Conservation (phyloP, 2,797 vertebrate genomes). For the Tenualosa ilisha region DNA sequence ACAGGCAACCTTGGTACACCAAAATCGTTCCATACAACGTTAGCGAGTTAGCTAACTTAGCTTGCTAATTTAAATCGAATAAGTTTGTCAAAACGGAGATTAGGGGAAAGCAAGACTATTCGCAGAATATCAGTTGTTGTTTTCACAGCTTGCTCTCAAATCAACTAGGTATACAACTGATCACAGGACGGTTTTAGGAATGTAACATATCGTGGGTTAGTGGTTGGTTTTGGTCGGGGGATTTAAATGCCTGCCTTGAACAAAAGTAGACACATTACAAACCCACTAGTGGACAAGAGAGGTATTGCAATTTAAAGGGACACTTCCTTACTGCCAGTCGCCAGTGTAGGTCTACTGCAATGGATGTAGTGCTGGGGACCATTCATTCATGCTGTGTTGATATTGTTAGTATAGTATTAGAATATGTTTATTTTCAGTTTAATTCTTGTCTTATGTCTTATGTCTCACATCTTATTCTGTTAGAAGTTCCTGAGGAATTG, state of each 20-base stretch:
- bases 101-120: not conserved
- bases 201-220: not conserved
- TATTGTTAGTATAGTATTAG: not conserved
- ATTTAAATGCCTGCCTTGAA: constrained; percentile 22
- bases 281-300: constrained; percentile 44
- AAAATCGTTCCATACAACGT: not conserved
- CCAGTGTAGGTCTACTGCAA: not conserved
- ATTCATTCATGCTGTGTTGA: not conserved
- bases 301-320: constrained; percentile 55
- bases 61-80: constrained; percentile 8
- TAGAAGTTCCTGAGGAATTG: not conserved
- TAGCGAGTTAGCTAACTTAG: not conserved
- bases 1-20: not conserved
- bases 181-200: too few relatives aligned
- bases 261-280: constrained; percentile 21
- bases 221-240: not conserved
- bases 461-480: not conserved
- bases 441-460: too few relatives aligned
- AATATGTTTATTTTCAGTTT: not conserved
- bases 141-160: not conserved
- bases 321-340: not conserved
- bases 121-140: not conserved
- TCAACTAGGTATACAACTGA: not conserved
- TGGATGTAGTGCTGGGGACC: not conserved
- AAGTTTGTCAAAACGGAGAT: constrained; percentile 6